phyloP scores from a whole-genome alignment of 2,113 vertebrate species.

The Anolis carolinensis region DNA sequence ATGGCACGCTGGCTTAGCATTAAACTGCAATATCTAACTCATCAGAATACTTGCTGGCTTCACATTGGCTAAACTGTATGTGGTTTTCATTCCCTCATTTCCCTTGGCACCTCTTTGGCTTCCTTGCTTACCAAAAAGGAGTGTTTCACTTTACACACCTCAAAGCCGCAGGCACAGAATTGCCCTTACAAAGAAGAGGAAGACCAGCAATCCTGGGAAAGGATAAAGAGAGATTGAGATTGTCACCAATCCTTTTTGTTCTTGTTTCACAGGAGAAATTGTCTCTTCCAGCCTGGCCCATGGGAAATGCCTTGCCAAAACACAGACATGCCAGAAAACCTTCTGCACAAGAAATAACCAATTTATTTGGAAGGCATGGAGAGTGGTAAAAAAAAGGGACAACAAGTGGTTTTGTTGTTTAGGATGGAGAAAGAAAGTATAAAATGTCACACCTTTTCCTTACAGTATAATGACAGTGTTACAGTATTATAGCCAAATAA shows the following conservation, averaged over 20 bases:
- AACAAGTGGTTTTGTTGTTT: not conserved
- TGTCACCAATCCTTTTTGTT: not conserved
- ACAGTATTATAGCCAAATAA: not conserved
- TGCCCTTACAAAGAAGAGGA: not conserved
- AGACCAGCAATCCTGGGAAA: not conserved
- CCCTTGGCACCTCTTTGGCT: fast-evolving
- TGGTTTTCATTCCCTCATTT: not conserved
- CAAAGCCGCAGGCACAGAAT: not conserved
- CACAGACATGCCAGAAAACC: not conserved
- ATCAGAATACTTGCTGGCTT: not conserved
- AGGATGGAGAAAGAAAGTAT: not conserved
- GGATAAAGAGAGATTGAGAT: not conserved
- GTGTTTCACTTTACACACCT: not conserved
- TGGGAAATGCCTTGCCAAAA: not conserved
- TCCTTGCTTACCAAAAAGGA: not conserved
- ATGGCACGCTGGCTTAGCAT: not conserved
- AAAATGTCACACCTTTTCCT: not conserved
- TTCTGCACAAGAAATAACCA: not conserved
- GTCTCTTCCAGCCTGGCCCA: not conserved
- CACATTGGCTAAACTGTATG: fast-evolving
- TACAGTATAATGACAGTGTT: slow-evolving; percentile 10
- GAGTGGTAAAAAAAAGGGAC: no score
- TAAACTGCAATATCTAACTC: not conserved
- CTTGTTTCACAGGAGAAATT: not conserved
- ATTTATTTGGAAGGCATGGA: not conserved